A percentile compares a stretch with the other conserved stretches of the same genome.
Conservation (phyloP, 2,888 invertebrate species). For the Macrophya annulata region DNA sequence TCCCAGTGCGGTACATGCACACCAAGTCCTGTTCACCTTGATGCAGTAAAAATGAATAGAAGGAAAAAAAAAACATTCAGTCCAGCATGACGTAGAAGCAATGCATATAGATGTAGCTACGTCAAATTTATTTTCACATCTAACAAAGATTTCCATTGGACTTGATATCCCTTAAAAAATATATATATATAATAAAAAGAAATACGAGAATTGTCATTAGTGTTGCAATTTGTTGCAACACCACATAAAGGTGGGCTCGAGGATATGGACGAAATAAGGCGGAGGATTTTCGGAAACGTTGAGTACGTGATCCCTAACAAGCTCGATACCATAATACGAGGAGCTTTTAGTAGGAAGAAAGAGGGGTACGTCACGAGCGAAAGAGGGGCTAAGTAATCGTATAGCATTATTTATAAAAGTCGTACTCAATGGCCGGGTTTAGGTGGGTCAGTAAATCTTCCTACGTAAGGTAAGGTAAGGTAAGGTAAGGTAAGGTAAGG, state of each 20-base stretch:
- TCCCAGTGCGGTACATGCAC: conserved; percentile 12
- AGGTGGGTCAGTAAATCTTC: background rate
- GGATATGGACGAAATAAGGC: conserved; percentile 42
- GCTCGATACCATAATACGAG: conserved; percentile 40
- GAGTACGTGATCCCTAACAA: conserved; percentile 28
- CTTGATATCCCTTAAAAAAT: background rate
- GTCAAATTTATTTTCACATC: background rate
- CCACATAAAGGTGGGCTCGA: background rate
- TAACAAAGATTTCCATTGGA: background rate
- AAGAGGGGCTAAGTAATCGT: conserved; percentile 26
- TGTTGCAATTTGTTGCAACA: conserved; percentile 32
- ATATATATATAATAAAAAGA: too few species aligned
- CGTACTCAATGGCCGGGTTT: conserved; percentile 14
- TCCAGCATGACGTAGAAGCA: background rate
- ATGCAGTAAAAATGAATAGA: conserved; percentile 9
- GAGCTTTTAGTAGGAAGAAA: background rate
- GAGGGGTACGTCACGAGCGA: background rate
- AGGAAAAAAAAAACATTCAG: conserved; percentile 11
- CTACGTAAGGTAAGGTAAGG: conserved; percentile 19
- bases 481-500: too few species aligned
- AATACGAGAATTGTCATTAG: background rate
- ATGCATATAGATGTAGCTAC: background rate
- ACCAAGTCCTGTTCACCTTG: background rate
- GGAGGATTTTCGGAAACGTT: conserved; percentile 31
- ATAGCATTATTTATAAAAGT: conserved; percentile 29